phyloP scores from a whole-genome alignment of 2,888 invertebrate genomes.

The Drosophila falleni region DNA sequence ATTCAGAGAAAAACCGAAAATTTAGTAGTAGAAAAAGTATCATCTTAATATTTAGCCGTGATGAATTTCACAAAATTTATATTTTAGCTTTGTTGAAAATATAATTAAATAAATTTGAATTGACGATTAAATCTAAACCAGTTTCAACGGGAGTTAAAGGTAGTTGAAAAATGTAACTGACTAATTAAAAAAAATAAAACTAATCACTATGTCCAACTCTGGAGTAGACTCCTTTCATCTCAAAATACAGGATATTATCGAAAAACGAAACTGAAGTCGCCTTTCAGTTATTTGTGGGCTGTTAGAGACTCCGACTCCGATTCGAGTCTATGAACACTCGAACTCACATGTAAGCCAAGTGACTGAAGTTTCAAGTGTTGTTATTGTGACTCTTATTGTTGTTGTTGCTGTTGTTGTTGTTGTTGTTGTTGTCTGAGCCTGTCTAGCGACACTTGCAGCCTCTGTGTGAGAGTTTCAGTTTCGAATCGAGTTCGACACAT shows the following conservation, averaged over 20 bases:
- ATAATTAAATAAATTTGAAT: neutral
- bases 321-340: conserved; percentile 25
- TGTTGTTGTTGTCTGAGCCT: conserved; percentile 36
- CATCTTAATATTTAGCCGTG: too few relatives aligned
- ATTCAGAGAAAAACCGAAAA: too few relatives aligned
- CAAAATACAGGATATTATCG: conserved; percentile 8
- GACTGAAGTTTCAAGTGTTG: conserved; percentile 66
- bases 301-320: conserved; percentile 21
- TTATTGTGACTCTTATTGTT: conserved; percentile 9
- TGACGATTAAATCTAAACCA: neutral
- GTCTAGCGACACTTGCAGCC: conserved; percentile 66
- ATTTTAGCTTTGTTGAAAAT: neutral
- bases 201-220: too few relatives aligned
- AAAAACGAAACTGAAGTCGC: conserved; percentile 11
- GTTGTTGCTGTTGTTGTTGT: conserved; percentile 20
- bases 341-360: conserved; percentile 51
- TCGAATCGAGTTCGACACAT: conserved; percentile 52
- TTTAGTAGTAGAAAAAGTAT: too few relatives aligned
- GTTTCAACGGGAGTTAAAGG: neutral
- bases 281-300: conserved; percentile 36
- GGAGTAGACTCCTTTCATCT: neutral
- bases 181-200: too few relatives aligned
- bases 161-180: neutral
- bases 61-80: neutral
- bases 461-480: conserved; percentile 34